Base-by-base conservation (phyloP, 2,888 invertebrate species). In the Maniola hyperantus region DNA sequence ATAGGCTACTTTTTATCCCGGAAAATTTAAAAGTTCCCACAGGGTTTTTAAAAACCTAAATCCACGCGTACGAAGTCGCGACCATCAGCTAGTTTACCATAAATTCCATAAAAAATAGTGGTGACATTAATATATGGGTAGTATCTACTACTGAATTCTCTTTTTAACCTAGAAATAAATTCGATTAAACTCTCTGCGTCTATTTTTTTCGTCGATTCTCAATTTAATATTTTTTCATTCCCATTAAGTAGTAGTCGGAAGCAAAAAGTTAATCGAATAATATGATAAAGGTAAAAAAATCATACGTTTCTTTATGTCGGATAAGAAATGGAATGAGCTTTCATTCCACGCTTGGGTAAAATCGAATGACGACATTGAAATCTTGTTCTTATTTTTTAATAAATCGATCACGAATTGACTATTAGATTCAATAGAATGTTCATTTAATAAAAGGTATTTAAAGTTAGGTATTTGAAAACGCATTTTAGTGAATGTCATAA, bases 281-380 rank as follows among this genome's bases (percentile, higher is more conserved):
- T 57, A 58, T 20, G 39, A 26, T 33, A 46, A 59, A 33, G 34
- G 46, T 34, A n/a, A 59, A n/a, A 59, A 26, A 48, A 34, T 34
- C 46, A 34, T 59, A 59, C 34, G 46, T 48, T 48, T 59, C 34
- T 48, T 34, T 46, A 48, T 34, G 13, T 13, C 33, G 46, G 18
- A 48, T 34, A 59, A 59, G 46, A 59, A 59, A 59, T 20, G 20
- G 2, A 57, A 57, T 57, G 42, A 57, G 57, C 57, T 57, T 57
- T 57, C 42, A 20, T 57, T 57, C 42, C 57, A 57, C 39, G 57
- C 57, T 55, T 36, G 39, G 20, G 42, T 57, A 20, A 57, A 20
- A 57, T 18, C 20, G 57, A 57, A 55, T 55, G 36, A 36, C 36
- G 15, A 15, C 39, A 55, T 36, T 36, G 4, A 10, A 36, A 57